These are phyloP conservation scores for Melanocharis versteri DNA, from an alignment of 2,113 vertebrate species.

Conservation along the genomic window DNA sequence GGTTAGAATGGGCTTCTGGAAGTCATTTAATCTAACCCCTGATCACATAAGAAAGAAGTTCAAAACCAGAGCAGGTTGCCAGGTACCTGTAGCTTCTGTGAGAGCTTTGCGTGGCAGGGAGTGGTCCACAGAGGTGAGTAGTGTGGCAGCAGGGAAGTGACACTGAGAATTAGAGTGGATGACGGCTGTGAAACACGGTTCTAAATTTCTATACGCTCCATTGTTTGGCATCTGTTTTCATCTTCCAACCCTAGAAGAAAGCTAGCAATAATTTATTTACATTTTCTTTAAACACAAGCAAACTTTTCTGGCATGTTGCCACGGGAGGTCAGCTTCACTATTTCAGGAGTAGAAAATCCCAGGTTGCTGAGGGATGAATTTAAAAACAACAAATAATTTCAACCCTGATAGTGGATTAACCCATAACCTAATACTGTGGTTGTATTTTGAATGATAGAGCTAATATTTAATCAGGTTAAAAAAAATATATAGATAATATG, in stretches of 20 bases:
- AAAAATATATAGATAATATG: background rate
- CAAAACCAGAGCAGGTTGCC: background rate
- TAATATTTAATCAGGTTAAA: background rate
- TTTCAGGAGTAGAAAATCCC: background rate
- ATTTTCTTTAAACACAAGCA: conserved; percentile 54
- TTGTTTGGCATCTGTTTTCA: background rate
- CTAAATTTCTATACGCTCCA: background rate
- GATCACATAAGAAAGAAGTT: background rate
- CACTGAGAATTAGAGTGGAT: background rate
- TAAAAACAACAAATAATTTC: conserved; percentile 51
- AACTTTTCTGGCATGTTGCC: background rate
- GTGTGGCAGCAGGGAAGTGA: background rate
- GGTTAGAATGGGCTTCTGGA: background rate
- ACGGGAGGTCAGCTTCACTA: conserved; percentile 3
- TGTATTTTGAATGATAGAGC: background rate
- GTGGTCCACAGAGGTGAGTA: background rate
- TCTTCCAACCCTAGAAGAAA: background rate
- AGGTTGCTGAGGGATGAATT: conserved; percentile 22
- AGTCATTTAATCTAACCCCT: background rate
- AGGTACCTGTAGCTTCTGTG: background rate
- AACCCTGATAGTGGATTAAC: background rate
- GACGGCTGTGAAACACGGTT: background rate
- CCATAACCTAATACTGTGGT: background rate
- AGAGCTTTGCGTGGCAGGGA: background rate
- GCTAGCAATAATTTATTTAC: background rate